Percentiles rank a stretch among this genome's conserved stretches.
These are phyloP conservation scores for Synergus japonicus DNA, from an alignment of 2,888 invertebrate genomes.

Conservation along the genomic window DNA sequence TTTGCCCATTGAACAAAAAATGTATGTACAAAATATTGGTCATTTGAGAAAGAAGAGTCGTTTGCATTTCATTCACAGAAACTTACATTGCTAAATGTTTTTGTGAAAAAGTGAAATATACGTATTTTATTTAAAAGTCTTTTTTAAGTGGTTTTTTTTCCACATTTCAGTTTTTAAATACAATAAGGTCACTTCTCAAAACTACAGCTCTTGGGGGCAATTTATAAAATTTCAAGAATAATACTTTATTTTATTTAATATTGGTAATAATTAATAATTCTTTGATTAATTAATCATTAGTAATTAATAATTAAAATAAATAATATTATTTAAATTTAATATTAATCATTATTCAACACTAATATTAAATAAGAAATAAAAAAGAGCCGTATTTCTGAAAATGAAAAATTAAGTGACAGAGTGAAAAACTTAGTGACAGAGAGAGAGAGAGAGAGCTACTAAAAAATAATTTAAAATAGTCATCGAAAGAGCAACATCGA, in stretches of 20 bases:
- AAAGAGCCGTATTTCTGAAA: conserved; percentile 2
- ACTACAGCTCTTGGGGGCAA: not conserved
- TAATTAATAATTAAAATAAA: too few species aligned
- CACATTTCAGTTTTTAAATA: not conserved
- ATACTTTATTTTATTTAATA: too few species aligned
- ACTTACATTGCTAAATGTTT: conserved; percentile 20
- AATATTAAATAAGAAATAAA: not conserved
- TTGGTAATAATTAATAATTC: too few species aligned
- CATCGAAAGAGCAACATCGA: not conserved
- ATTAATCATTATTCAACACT: not conserved
- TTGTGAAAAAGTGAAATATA: conserved; percentile 20
- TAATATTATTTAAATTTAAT: too few species aligned
- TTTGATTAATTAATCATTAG: too few species aligned
- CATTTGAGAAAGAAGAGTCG: conserved; percentile 26
- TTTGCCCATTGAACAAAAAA: not conserved
- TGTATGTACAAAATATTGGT: conserved; percentile 25
- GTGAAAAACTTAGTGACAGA: not conserved
- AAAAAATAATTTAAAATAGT: not conserved
- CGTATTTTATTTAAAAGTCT: not conserved
- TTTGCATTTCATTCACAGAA: conserved; percentile 20
- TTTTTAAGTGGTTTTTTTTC: not conserved
- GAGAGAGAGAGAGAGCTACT: not conserved
- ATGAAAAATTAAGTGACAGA: not conserved
- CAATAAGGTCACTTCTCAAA: not conserved
- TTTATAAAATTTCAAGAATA: not conserved